Conservation (phyloP, 1,140 invertebrate species). For the Macrotrachela quadricornifera region DNA sequence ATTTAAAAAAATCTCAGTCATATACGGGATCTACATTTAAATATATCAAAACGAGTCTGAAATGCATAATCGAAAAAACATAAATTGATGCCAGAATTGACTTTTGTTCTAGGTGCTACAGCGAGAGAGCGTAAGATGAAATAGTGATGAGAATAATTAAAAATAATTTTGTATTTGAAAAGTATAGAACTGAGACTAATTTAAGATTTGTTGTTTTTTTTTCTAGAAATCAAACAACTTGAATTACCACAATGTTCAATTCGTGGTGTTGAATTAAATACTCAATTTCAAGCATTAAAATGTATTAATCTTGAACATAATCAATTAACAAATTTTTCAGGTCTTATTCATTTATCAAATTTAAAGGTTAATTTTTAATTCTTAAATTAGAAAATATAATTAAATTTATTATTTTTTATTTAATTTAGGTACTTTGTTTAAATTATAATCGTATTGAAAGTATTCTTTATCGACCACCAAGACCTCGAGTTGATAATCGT, state of each 20-base stretch:
- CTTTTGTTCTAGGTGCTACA: no score
- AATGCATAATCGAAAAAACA: no score
- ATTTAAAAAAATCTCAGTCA: no score
- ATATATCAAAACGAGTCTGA: no score
- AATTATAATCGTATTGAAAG: constrained; percentile 29
- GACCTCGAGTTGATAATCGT: constrained; percentile 3
- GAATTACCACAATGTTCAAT: constrained; percentile 24
- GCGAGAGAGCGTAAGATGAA: no score
- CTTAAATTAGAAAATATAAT: no score
- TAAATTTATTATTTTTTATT: no score
- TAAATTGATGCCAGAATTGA: no score
- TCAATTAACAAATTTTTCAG: constrained; percentile 26
- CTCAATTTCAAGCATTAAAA: constrained; percentile 2
- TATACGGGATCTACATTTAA: no score
- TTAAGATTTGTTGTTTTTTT: not conserved
- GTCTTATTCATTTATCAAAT: constrained; percentile 22
- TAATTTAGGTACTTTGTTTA: constrained; percentile 18
- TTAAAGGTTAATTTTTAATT: constrained; percentile 15
- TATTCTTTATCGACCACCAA: constrained; percentile 16
- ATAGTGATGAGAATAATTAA: no score
- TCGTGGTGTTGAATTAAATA: constrained; percentile 22
- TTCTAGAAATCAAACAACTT: constrained; percentile 22
- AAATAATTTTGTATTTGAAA: no score
- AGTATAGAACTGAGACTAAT: no score
- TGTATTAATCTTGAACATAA: constrained; percentile 27